A percentile compares a stretch with the other conserved stretches of the same genome.
These are phyloP conservation scores for Cepaea hortensis DNA, from an alignment of 2,888 invertebrate species.

Conservation along the genomic window DNA sequence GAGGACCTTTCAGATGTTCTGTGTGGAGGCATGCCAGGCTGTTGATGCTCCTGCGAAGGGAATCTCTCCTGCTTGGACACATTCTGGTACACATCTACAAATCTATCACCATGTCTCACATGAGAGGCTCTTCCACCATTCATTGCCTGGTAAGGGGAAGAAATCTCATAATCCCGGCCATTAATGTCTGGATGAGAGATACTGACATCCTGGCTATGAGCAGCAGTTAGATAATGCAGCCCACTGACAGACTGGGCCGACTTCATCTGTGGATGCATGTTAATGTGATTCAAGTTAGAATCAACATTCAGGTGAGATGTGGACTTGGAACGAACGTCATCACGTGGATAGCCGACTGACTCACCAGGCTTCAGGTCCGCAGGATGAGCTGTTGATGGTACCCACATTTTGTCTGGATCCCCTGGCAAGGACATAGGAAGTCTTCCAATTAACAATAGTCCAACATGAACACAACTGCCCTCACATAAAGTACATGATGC, in stretches of 20 bases:
- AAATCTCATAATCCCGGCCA: slow-evolving; percentile 70
- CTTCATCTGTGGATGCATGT: slow-evolving; percentile 55
- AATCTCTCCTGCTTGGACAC: slow-evolving; percentile 10
- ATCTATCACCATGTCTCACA: slow-evolving; percentile 25
- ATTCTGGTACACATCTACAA: slow-evolving; percentile 28
- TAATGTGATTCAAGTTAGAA: slow-evolving; percentile 63
- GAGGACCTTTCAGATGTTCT: slow-evolving; percentile 56
- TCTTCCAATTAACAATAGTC: too few relatives aligned
- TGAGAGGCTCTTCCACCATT: not conserved
- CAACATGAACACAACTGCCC: too few relatives aligned
- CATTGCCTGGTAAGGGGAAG: slow-evolving; percentile 53
- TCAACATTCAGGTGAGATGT: slow-evolving; percentile 67
- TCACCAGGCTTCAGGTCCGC: slow-evolving; percentile 49
- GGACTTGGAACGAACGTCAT: slow-evolving; percentile 66
- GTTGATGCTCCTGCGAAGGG: slow-evolving; percentile 43
- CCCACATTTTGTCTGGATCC: slow-evolving; percentile 49
- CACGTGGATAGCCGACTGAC: slow-evolving; percentile 48
- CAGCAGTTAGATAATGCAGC: slow-evolving; percentile 54
- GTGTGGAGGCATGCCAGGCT: slow-evolving; percentile 34
- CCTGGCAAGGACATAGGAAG: slow-evolving; percentile 21
- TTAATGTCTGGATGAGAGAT: slow-evolving; percentile 33
- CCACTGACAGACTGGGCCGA: slow-evolving; percentile 67
- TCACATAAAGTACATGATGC: too few relatives aligned
- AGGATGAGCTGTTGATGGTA: slow-evolving; percentile 56
- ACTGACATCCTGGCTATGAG: slow-evolving; percentile 27